Conservation (phyloP, 2,113 vertebrate genomes). For the Dasypus novemcinctus region DNA sequence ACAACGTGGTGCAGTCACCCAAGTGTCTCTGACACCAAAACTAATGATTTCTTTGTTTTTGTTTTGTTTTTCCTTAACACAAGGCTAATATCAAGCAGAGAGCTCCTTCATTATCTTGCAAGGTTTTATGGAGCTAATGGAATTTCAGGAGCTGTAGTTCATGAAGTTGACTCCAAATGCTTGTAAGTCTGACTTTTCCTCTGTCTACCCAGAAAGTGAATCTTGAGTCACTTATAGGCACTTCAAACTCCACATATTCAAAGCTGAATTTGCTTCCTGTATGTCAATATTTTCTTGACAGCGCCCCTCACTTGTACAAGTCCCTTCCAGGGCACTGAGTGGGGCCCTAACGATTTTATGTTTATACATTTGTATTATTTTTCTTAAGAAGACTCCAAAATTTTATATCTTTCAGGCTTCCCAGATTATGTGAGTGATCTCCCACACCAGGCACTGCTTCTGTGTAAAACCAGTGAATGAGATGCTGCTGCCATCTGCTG, state of each 20-base stretch:
- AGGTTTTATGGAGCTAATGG: neutral
- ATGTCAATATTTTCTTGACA: neutral
- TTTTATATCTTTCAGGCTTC: neutral
- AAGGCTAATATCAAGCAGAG: neutral
- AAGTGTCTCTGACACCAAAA: neutral
- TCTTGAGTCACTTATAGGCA: too few relatives aligned
- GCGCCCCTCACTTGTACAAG: too few relatives aligned
- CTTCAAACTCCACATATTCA: neutral
- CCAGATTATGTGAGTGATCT: neutral
- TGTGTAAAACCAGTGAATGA: neutral
- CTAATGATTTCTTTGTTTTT: neutral
- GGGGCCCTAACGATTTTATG: neutral
- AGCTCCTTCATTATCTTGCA: neutral
- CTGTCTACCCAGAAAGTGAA: too few relatives aligned
- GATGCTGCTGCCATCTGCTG: constrained; percentile 53
- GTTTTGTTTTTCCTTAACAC: neutral
- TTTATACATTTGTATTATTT: neutral
- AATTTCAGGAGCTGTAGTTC: neutral
- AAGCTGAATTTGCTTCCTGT: neutral
- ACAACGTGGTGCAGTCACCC: neutral
- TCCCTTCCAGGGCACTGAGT: neutral
- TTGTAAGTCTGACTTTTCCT: too few relatives aligned
- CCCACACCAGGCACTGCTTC: too few relatives aligned
- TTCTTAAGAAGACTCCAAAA: neutral
- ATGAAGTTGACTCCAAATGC: neutral